phyloP scores from a whole-genome alignment of 2,113 vertebrate genomes.

The Catharus bicknelli region DNA sequence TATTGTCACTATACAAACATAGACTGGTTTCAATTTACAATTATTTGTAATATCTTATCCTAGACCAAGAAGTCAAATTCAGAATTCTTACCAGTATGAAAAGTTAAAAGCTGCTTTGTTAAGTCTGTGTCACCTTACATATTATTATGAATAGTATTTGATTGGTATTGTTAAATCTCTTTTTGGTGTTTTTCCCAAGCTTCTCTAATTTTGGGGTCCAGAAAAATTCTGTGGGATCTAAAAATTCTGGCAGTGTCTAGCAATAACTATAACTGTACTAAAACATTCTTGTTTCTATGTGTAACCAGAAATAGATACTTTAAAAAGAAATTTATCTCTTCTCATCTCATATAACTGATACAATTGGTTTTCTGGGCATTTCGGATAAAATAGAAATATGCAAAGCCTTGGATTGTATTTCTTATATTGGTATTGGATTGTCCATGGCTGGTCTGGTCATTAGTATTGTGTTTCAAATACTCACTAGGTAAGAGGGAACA shows the following conservation, averaged over 20 bases:
- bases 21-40: neutral
- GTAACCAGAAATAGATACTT: neutral
- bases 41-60: neutral
- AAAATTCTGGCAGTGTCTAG: neutral
- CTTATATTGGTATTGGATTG: constrained; percentile 37
- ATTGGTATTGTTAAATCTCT: neutral
- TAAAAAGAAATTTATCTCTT: neutral
- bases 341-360: neutral
- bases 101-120: neutral
- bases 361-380: constrained; percentile 58
- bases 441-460: constrained; percentile 51
- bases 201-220: neutral
- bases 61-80: neutral
- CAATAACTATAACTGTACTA: neutral
- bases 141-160: neutral
- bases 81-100: neutral
- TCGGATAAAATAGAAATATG: constrained; percentile 46
- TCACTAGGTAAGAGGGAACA: constrained; percentile 64
- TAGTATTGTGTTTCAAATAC: constrained; percentile 64
- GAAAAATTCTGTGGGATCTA: neutral
- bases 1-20: neutral
- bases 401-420: constrained; percentile 40
- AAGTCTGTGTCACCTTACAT: neutral
- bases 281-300: neutral
- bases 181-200: neutral